Percentiles rank a stretch among this genome's conserved stretches.
These are phyloP conservation scores for Neelides sp. DNA, from an alignment of 1,140 invertebrate species.

Conservation along the genomic window DNA sequence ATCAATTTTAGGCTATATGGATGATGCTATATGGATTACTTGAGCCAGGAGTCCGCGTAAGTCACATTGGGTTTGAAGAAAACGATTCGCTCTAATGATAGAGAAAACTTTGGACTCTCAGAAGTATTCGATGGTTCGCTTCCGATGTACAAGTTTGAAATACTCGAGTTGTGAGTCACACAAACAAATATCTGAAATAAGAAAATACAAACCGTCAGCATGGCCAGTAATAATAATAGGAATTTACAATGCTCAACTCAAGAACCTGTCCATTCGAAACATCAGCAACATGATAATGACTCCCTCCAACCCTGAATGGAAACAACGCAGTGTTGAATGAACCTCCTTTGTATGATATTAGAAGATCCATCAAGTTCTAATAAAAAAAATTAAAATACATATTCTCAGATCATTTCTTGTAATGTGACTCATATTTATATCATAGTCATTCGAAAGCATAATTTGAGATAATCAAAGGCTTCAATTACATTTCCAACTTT, in stretches of 20 bases:
- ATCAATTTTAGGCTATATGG: no score
- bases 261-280: slow-evolving; percentile 63
- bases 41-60: slow-evolving; percentile 66
- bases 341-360: slow-evolving; percentile 59
- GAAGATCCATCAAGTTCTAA: slow-evolving; percentile 56
- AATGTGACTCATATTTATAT: no score
- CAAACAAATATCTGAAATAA: slow-evolving; percentile 50
- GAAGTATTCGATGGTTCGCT: slow-evolving; percentile 31
- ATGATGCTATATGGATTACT: slow-evolving; percentile 51
- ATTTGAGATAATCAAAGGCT: slow-evolving; percentile 13
- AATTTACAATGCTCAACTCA: no score
- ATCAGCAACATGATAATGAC: slow-evolving; percentile 69
- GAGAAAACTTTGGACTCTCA: slow-evolving; percentile 46
- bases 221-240: no score
- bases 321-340: slow-evolving; percentile 60
- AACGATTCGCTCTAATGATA: slow-evolving; percentile 68
- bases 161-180: slow-evolving; percentile 59
- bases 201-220: not conserved
- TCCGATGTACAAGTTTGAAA: slow-evolving; percentile 59
- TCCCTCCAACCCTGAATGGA: slow-evolving; percentile 49
- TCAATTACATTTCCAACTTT: slow-evolving; percentile 37
- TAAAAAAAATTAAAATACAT: slow-evolving; percentile 38
- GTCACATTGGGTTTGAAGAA: slow-evolving; percentile 69
- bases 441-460: no score
- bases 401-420: no score